Evolutionary conservation across 2,888 invertebrate species (phyloP).

Genomic region (Abrostola triplasia): DNA sequence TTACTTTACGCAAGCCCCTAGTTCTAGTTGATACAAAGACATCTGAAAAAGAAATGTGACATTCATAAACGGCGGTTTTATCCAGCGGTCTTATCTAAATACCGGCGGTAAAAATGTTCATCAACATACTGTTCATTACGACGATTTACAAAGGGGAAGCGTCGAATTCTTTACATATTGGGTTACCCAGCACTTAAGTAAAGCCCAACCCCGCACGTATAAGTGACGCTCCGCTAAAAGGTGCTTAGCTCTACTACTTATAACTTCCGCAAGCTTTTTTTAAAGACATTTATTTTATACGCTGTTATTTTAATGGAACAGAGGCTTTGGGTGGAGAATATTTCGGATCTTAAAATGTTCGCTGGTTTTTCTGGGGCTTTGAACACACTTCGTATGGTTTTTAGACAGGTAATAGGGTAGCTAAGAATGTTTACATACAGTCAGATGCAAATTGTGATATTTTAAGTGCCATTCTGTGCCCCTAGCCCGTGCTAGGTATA

Average conservation of each 20-base stretch:
- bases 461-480: too few species aligned
- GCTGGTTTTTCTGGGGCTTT: background rate
- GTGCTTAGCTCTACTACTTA: constrained; percentile 49
- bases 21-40: too few species aligned
- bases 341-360: constrained; percentile 5
- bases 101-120: constrained; percentile 25
- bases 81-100: background rate
- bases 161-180: constrained; percentile 51
- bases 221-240: constrained; percentile 50
- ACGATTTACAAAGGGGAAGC: constrained; percentile 39
- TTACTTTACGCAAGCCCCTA: too few species aligned
- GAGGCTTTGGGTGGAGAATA: constrained; percentile 7
- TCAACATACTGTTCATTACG: constrained; percentile 38
- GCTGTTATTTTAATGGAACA: constrained; percentile 37
- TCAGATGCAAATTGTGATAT: too few species aligned
- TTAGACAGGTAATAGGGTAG: too few species aligned
- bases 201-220: constrained; percentile 51
- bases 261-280: constrained; percentile 43
- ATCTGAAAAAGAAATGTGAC: too few species aligned
- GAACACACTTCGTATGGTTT: background rate
- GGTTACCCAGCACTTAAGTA: constrained; percentile 62
- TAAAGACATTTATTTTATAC: constrained; percentile 37
- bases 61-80: too few species aligned
- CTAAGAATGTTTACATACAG: too few species aligned
- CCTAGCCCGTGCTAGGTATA: too few species aligned